Evolutionary conservation across 37 sponge, comb jelly and placozoan genomes (phyloP).

Genomic region (Cladorhizidae sp.): DNA sequence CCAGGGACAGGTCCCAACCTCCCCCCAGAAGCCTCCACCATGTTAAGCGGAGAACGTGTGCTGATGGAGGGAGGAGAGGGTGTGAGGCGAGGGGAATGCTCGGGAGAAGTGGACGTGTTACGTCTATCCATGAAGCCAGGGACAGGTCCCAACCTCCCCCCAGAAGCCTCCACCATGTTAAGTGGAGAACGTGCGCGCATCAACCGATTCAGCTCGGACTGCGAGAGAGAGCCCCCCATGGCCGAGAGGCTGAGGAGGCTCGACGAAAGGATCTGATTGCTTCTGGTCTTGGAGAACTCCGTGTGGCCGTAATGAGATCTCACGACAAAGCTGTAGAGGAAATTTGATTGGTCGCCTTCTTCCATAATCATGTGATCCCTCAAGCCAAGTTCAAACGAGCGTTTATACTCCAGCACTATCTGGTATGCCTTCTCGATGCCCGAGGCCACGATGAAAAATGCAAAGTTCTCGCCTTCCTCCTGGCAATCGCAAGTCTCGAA

Average conservation of each 20-base stretch:
- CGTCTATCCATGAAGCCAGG: neutral
- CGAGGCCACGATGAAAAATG: conserved; percentile 37
- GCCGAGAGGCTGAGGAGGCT: conserved; percentile 24
- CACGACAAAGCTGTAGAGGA: conserved; percentile 23
- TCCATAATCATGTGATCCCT: conserved; percentile 47
- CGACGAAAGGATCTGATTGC: conserved; percentile 19
- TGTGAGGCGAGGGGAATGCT: neutral
- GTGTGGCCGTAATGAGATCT: conserved; percentile 57
- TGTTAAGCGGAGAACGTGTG: neutral
- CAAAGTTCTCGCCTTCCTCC: conserved; percentile 17
- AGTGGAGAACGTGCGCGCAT: neutral
- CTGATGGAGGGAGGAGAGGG: neutral
- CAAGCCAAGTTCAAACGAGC: conserved; percentile 15
- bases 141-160: too few species aligned
- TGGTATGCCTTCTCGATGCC: conserved; percentile 43
- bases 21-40: neutral
- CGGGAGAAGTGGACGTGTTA: neutral
- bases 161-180: neutral
- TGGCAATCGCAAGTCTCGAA: conserved; percentile 58
- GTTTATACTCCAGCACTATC: conserved; percentile 38
- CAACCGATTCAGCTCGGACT: neutral
- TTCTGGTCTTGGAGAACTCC: neutral
- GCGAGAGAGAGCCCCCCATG: conserved; percentile 1
- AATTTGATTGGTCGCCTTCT: conserved; percentile 12
- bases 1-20: neutral